Evolutionary conservation across 2,888 invertebrate genomes (phyloP).

Genomic region (Anarsia innoxiella): DNA sequence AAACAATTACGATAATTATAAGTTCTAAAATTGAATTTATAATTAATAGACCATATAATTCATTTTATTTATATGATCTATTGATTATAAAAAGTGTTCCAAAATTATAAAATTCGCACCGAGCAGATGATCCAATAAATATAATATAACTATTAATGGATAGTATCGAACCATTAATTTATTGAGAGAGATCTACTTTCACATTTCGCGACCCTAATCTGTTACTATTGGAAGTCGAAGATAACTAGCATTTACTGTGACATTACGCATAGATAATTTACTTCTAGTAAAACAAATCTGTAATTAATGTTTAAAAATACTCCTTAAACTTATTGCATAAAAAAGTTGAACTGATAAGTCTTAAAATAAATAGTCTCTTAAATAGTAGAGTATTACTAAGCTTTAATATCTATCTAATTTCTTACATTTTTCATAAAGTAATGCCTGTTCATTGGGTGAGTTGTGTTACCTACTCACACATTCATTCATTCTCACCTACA

Average conservation of each 20-base stretch:
- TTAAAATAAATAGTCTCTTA: no score
- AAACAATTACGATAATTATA: not conserved
- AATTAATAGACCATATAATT: not conserved
- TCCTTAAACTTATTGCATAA: no score
- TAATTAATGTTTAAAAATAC: no score
- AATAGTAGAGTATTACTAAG: no score
- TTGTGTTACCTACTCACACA: no score
- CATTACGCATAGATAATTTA: no score
- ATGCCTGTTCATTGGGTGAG: no score
- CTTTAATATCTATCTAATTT: no score
- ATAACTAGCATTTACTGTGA: conserved; percentile 17
- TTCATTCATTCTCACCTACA: no score
- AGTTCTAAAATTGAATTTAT: not conserved
- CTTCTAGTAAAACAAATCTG: no score
- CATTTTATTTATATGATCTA: not conserved
- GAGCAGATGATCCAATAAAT: not conserved
- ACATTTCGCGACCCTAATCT: conserved; percentile 42
- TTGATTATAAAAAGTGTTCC: not conserved
- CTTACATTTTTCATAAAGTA: no score
- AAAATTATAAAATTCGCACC: conserved; percentile 7
- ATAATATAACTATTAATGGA: conserved; percentile 17
- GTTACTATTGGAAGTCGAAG: conserved; percentile 43
- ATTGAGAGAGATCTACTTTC: conserved; percentile 39
- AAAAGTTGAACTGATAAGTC: no score
- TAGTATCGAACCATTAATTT: conserved; percentile 25